A percentile compares a stretch with the other conserved stretches of the same genome.
phyloP scores from a whole-genome alignment of 2,888 invertebrate genomes.

The Acanthacorydalis orientalis region DNA sequence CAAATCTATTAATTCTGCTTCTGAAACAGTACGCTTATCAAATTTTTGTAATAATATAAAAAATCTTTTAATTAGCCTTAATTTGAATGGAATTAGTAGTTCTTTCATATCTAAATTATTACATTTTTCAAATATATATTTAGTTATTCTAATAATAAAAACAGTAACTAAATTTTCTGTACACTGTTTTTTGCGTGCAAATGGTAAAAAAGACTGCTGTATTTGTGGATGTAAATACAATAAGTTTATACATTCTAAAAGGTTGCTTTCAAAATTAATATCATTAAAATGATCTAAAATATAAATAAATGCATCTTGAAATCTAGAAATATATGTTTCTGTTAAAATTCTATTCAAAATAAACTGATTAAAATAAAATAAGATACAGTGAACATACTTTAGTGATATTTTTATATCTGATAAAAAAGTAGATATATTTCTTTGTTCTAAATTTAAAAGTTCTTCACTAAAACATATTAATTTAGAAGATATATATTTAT shows the following conservation, averaged over 20 bases:
- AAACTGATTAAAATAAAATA: no score
- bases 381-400: no score
- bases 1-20: slow-evolving; percentile 24
- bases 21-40: slow-evolving; percentile 23
- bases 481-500: no score
- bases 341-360: no score
- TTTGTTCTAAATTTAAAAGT: no score
- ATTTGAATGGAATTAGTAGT: slow-evolving; percentile 31
- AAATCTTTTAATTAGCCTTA: slow-evolving; percentile 34
- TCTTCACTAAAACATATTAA: no score
- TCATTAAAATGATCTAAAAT: no score
- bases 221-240: slow-evolving; percentile 27
- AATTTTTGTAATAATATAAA: slow-evolving; percentile 30
- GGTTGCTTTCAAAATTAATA: neutral
- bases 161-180: slow-evolving; percentile 18
- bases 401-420: no score
- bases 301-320: no score
- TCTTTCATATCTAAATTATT: slow-evolving; percentile 11
- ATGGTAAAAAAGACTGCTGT: slow-evolving; percentile 22
- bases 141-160: slow-evolving; percentile 15
- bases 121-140: slow-evolving; percentile 11
- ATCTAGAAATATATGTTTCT: no score
- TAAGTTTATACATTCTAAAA: slow-evolving; percentile 14
- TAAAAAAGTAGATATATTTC: no score
- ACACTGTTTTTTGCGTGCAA: slow-evolving; percentile 15